Base-by-base conservation (phyloP, 2,888 invertebrate species). In the Harpagoxenus sublaevis region DNA sequence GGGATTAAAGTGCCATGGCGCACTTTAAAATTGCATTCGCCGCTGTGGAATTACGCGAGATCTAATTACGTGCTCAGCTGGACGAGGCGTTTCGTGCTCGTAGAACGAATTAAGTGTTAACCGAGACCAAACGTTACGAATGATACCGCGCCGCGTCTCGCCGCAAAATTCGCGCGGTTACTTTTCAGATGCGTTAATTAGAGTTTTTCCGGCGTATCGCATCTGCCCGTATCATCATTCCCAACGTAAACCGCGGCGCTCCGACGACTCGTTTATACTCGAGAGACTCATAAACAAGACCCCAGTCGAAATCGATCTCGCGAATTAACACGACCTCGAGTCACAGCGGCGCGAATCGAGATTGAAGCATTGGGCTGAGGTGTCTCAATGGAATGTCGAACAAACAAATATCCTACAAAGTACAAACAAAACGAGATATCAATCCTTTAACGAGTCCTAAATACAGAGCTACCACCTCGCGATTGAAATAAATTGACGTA, bases 11-110 rank as follows among this genome's bases (percentile, higher is more conserved):
- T 35, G 39, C 28, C 45, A 62, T 45, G 57, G 42, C 31, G 78
- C 35, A 55, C 28, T 68, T 45, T 66, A 55, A 78, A 68, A 79
- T 48, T 57, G 57, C 60, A 60, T 45, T 35, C n/a, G 45, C 57
- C 68, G 45, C 70, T 12, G 23, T 35, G 23, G 79, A 70, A 70
- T 79, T 79, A 70, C 79, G 70, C 60, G 60, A 57, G 35, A 79
- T 79, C 79, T 79, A 70, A 79, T 79, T 79, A 70, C 70, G 70
- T 48, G 45, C 70, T 79, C 23, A 68, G 57, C 78, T 57, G 45
- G 15, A 57, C 57, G 79, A 79, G 60, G n/a, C 66, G 78, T 78
- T 42, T 55, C 66, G 45, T 66, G 57, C 78, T 57, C 45, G 57
- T 57, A 68, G 48, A 79, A 15, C 45, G 57, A 57, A 57, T 79